Conservation (phyloP, 2,797 vertebrate species). For the Limosa lapponica region DNA sequence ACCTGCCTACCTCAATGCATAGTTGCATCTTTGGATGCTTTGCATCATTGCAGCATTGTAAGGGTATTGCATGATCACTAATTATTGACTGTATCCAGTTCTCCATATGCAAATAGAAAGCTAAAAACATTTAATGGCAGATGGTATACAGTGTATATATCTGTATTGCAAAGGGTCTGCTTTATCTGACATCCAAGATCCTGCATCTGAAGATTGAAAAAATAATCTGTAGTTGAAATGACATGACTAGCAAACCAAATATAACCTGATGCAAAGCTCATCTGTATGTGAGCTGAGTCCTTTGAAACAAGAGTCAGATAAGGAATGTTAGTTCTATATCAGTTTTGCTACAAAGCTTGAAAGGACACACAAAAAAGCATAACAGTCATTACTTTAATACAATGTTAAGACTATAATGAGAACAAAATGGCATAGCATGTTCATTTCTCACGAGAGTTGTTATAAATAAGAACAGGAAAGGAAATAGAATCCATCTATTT, state of each 20-base stretch:
- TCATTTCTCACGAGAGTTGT: constrained; percentile 17
- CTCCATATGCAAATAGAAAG: neutral
- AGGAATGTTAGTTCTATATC: constrained; percentile 26
- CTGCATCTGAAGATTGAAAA: neutral
- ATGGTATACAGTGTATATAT: neutral
- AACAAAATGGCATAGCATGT: constrained; percentile 7
- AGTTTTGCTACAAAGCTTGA: constrained; percentile 11
- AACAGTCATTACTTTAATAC: constrained; percentile 39
- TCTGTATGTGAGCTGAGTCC: neutral
- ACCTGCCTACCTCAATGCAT: neutral
- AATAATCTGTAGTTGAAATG: neutral
- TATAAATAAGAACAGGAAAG: constrained; percentile 22
- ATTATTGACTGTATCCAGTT: neutral
- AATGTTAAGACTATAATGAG: constrained; percentile 7
- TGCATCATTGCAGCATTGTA: neutral
- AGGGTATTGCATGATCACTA: neutral
- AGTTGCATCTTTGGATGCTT: neutral
- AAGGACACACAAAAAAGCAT: neutral
- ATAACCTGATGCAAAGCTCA: neutral
- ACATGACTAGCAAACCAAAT: neutral
- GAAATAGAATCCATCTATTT: neutral
- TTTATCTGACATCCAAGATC: neutral
- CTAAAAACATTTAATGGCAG: neutral
- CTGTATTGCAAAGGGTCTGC: neutral
- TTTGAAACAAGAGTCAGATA: constrained; percentile 35